Evolutionary conservation across 2,113 vertebrate genomes (phyloP).

Genomic region (Arenaria interpres): DNA sequence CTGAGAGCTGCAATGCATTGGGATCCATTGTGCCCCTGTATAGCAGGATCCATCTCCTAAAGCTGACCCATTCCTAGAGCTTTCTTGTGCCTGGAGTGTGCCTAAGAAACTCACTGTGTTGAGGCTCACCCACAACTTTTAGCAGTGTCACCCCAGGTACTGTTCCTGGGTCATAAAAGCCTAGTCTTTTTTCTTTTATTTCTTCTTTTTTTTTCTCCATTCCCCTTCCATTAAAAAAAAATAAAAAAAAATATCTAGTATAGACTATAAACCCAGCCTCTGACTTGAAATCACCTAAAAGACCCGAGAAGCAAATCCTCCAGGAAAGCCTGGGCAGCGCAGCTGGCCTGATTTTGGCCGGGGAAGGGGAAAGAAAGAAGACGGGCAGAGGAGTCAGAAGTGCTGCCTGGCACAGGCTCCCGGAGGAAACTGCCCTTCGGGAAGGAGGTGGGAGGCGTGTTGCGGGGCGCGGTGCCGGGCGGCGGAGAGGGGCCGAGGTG

Average conservation of each 20-base stretch:
- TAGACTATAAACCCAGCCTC: not conserved
- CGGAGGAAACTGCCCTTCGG: not conserved
- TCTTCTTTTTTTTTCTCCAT: not conserved
- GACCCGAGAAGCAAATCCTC: not conserved
- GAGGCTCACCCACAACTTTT: not conserved
- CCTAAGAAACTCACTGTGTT: not conserved
- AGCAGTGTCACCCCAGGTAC: not conserved
- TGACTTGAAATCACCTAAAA: not conserved
- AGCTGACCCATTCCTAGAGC: not conserved
- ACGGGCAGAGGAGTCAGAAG: not conserved
- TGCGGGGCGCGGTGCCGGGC: not conserved
- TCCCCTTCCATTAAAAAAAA: not conserved
- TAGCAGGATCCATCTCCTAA: not conserved
- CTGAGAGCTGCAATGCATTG: not conserved
- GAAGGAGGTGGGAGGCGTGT: not conserved
- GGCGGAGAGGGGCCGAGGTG: not conserved
- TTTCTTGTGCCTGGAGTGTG: not conserved
- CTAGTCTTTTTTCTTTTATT: too few relatives aligned
- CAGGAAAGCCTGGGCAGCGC: not conserved
- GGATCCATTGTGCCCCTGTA: not conserved
- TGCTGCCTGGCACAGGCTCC: not conserved
- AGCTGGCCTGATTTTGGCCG: not conserved
- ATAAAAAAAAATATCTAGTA: not conserved
- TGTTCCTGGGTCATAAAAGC: not conserved
- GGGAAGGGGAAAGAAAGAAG: not conserved